Evolutionary conservation across 1,140 invertebrate genomes (phyloP).

Genomic region (Macrotrachela quadricornifera): DNA sequence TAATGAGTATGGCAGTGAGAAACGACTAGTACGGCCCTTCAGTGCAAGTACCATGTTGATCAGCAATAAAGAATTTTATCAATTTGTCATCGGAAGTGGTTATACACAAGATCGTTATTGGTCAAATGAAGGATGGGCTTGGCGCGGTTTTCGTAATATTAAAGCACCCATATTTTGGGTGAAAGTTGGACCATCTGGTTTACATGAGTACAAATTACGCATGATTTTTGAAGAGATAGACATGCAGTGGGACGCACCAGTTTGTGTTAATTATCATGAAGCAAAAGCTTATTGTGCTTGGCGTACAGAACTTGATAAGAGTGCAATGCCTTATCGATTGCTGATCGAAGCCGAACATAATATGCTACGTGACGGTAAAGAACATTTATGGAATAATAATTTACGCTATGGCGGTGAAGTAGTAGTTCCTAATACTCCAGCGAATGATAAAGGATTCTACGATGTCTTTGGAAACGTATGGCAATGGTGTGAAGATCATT

Average conservation of each 20-base stretch:
- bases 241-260: slow-evolving; percentile 26
- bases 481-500: slow-evolving; percentile 29
- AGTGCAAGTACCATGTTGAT: slow-evolving; percentile 22
- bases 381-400: slow-evolving; percentile 5
- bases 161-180: slow-evolving; percentile 27
- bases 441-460: slow-evolving; percentile 19
- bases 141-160: slow-evolving; percentile 19
- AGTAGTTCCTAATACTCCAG: slow-evolving; percentile 22
- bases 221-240: slow-evolving; percentile 25
- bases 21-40: slow-evolving; percentile 22
- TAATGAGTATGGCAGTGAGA: slow-evolving; percentile 24
- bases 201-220: slow-evolving; percentile 17
- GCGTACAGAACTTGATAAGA: slow-evolving; percentile 15
- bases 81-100: slow-evolving; percentile 24
- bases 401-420: slow-evolving; percentile 11
- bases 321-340: slow-evolving; percentile 13
- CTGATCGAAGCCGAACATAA: slow-evolving; percentile 22
- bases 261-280: slow-evolving; percentile 28
- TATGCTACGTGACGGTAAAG: slow-evolving; percentile 19
- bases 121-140: slow-evolving; percentile 25
- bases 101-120: slow-evolving; percentile 19
- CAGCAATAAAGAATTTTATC: slow-evolving; percentile 22
- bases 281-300: slow-evolving; percentile 26
- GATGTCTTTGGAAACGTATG: slow-evolving; percentile 29
- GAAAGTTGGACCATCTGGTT: slow-evolving; percentile 16